Base-by-base conservation (phyloP, 2,113 vertebrate genomes). In the Oryzias javanicus region DNA sequence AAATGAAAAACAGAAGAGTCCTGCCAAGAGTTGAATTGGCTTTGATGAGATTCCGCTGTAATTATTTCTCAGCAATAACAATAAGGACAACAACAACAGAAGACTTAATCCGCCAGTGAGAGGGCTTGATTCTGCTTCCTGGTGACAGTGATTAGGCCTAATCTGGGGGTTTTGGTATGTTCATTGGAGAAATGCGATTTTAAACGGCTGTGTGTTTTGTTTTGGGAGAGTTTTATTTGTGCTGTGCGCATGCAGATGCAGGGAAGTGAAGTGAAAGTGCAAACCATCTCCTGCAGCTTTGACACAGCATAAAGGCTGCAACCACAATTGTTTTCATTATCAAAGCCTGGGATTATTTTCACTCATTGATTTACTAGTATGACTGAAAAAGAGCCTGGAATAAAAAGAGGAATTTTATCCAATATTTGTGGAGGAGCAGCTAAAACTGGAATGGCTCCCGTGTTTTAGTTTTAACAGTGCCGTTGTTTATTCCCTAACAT, bases 81-180 rank as follows among this genome's bases (percentile, higher is more conserved):
- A 91, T 89, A 81, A 89, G 75, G 84, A 90, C 84, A 86, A 92
- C 85, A 90, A 87, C 86, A 90, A 84, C 82, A 76, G 89, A 88
- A 80, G 85, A 87, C 80, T 89, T 92, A 92, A 92, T 91, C 89
- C 87, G 84, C 84, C 88, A 90, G 85, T 86, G 91, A 91, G 90
- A 89, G 88, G 86, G 73, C 82, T 84, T 68, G 82, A 87, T 85
- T 78, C 83, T 78, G 84, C 87, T 85, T 92, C 80, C 89, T 89
- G 90, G 78, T 90, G 88, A 91, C 88, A 89, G 88, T 87, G 90
- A 91, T 90, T 90, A 90, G 85, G 81, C 80, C 82, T 89, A 90
- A 91, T 90, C 87, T 89, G 74, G 81, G 81, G 86, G 66, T 86
- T 84, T 86, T 84, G 86, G 71, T 79, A 80, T 88, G 89, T 89